Base-by-base conservation (phyloP, 2,797 vertebrate genomes). In the Parambassis ranga region DNA sequence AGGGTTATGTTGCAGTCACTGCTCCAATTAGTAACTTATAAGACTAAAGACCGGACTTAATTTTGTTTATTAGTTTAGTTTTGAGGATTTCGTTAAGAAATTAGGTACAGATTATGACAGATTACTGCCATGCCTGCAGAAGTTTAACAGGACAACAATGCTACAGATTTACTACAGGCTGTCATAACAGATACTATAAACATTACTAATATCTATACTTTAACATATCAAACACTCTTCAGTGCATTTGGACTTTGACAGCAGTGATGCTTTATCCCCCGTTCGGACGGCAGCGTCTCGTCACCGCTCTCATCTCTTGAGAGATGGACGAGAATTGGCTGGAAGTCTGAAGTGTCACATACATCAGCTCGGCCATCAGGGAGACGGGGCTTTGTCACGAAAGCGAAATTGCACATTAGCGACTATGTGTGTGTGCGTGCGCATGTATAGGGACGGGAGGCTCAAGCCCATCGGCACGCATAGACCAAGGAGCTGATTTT, bases 401-500 rank as follows among this genome's bases (percentile, higher is more conserved):
- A 79, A 44, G 4, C n/a, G 18, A 77, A 82, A 89, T 77, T 67
- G 71, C 63, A 72, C 64, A 79, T 86, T 71, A 43, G 57, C 14
- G 60, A 56, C 42, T 68, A 50, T 68, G 61, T 64, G 66, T 63
- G 69, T 78, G 79, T 51, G 75, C 65, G 75, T 11, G 52, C 5
- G 57, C 58, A 51, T 76, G 58, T 44, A 37, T 28, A 26, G 15
- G 67, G 50, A 62, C 48, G 33, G 18, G 13, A 42, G 56, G 24
- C 53, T 64, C n/a, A 16, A 53, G 68, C 44, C 57, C 67, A 43
- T 68, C 79, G 79, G 28, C 60, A 63, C 38, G 22, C 44, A 35
- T 36, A 48, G n/a, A 38, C 50, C 64, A 19, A 32, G 32, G 66
- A 75, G 75, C 68, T 79, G 67, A 76, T 84, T 89, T 89, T 90